Base-by-base conservation (phyloP, 2,797 vertebrate genomes). In the Huso huso region DNA sequence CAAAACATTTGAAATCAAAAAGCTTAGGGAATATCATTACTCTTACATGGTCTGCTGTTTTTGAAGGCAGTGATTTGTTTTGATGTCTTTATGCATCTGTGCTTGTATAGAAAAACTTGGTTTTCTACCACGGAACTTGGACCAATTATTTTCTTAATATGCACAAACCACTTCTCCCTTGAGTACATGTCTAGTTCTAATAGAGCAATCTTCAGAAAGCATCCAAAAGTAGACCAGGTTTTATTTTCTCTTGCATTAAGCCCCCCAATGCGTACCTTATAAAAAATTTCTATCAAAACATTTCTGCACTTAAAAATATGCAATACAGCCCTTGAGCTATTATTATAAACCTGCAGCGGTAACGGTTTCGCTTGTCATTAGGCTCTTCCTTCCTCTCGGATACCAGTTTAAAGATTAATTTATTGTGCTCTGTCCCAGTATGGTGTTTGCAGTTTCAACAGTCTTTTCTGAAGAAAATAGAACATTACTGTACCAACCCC, bases 331-430 rank as follows among this genome's bases (percentile, higher is more conserved):
- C 23, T 37, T 37, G 23, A 37, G 23, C 23, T 37, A 37, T 37
- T 37, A 37, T 37, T 37, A 37, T 37, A 37, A 37, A 37, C 15
- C 15, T 18, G 15, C 15, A 18, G 15, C 1, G 11, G 1, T 11
- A 57, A 12, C 55, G 0, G 55, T n/a, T 10, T 57, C 6, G 1
- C 6, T 58, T 58, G 55, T 58, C 55, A 37, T n/a, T 13, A 6
- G 55, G 6, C 12, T 11, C 55, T 58, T 11, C 55, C 9, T 58
- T n/a, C 13, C 55, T 10, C 3, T 2, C 6, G 55, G 10, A 58
- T 12, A 58, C 7, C 55, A 58, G 11, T 58, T 58, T 58, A 58
- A 58, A 58, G 55, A 58, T 58, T 58, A 11, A 58, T 58, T 58
- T 58, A 11, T 13, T 58, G 55, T 58, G 55, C 10, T n/a, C 12